Evolutionary conservation across 2,888 invertebrate genomes (phyloP), one percentile per base, ranked within the genome.

Genomic region (Xestia rhomboidea): DNA sequence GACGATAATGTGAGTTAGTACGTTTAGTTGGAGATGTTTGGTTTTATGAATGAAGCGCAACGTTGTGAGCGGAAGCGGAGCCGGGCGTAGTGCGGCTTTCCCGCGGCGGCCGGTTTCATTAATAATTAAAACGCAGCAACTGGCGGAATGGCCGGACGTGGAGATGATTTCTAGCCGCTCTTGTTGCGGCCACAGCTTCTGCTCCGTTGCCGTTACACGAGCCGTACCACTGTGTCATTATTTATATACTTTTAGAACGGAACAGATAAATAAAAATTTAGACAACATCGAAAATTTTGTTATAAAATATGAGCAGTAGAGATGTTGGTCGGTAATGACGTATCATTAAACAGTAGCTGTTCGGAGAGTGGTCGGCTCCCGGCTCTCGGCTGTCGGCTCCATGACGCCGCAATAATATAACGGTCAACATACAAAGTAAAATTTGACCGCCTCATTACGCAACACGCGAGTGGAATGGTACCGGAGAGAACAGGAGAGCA

Each of bases 1-100:
- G 51, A 73, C 68, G 64, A 60, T 75, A 69, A 68, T 73, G 82
- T 57, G 84, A 89, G 91, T 91, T 95, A 87, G 60, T 90, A 83
- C 91, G 87, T 90, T 91, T 85, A 73, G 76, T 81, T 77, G 70
- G 81, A 74, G 72, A 85, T 83, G 89, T 87, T 90, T 84, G 89
- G 92, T 94, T 96, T 96, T 96, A 96, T 96, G 96, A 96, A 96
- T 96, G 96, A 96, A 96, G 94, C 95, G 94, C 96, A 94, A 93
- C 95, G 94, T 94, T 94, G 95, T 94, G 95, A 96, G 95, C 96
- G 96, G 96, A 96, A 96, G 95, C 94, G 86, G 92, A 93, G 83
- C 95, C 94, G 95, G 95, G 92, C 94, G 95, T 95, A 94, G 95
- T 94, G 95, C 94, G 96, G 96, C 96, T 96, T 96, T 95, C 96